A percentile compares a stretch with the other conserved stretches of the same genome.
These are phyloP conservation scores for Apocheima hispidaria DNA, from an alignment of 2,888 invertebrate species.

Conservation along the genomic window DNA sequence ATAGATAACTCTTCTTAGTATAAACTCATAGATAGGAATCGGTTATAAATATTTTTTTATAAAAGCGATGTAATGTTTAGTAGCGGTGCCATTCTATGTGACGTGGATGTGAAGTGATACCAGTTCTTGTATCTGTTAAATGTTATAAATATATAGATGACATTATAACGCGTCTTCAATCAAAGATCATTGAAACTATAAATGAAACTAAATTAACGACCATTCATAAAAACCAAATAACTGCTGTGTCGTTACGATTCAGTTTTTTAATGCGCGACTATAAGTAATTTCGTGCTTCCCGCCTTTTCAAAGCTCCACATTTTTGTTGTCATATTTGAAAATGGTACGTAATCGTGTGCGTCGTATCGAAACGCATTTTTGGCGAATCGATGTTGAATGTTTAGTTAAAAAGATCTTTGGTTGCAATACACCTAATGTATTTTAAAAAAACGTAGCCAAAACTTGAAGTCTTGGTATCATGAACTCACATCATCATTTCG, in stretches of 20 bases:
- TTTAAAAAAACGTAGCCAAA: constrained; percentile 32
- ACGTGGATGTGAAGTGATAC: constrained; percentile 52
- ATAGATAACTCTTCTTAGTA: constrained; percentile 68
- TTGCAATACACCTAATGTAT: constrained; percentile 24
- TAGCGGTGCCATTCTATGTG: constrained; percentile 78
- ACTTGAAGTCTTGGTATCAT: constrained; percentile 47
- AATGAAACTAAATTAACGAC: too few relatives aligned
- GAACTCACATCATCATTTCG: constrained; percentile 43
- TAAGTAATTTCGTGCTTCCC: too few relatives aligned
- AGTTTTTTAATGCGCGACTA: too few relatives aligned
- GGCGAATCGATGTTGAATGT: too few relatives aligned
- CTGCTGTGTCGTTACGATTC: too few relatives aligned
- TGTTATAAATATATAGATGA: constrained; percentile 30
- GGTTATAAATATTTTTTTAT: constrained; percentile 68
- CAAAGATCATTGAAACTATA: too few relatives aligned
- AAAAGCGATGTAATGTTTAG: constrained; percentile 66
- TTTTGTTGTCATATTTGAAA: too few relatives aligned
- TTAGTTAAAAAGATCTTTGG: too few relatives aligned
- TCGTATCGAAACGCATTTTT: too few relatives aligned
- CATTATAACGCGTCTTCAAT: constrained; percentile 25
- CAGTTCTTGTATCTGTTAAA: constrained; percentile 34
- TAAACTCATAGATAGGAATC: constrained; percentile 70
- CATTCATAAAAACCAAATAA: too few relatives aligned
- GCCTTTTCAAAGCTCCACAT: too few relatives aligned
- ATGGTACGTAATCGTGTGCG: too few relatives aligned